A percentile compares a stretch with the other conserved stretches of the same genome.
Evolutionary conservation across 2,113 vertebrate species (phyloP).

Genomic region (Fulica atra): DNA sequence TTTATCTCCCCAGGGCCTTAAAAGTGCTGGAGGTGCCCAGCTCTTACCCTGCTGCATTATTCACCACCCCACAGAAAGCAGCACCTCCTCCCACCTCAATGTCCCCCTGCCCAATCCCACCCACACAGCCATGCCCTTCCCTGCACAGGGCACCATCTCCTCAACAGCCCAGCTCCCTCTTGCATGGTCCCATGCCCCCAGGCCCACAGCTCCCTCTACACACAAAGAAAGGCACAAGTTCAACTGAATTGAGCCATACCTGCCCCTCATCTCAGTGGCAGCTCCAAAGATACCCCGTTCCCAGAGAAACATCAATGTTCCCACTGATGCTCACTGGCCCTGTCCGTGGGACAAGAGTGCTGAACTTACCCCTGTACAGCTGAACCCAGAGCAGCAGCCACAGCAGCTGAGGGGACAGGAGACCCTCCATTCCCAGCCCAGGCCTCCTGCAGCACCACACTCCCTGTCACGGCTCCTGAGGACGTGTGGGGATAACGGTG

Average conservation of each 20-base stretch:
- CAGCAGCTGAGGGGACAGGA: too few relatives aligned
- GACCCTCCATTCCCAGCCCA: too few relatives aligned
- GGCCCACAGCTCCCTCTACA: background rate
- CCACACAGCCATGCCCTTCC: too few relatives aligned
- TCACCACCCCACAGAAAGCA: background rate
- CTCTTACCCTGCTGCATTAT: background rate
- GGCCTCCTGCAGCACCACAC: too few relatives aligned
- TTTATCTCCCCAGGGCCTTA: background rate
- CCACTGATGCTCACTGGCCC: fast-evolving
- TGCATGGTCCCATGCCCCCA: too few relatives aligned
- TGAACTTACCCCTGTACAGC: too few relatives aligned
- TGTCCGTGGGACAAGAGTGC: background rate
- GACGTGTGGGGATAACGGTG: too few relatives aligned
- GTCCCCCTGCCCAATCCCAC: too few relatives aligned
- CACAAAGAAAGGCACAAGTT: background rate
- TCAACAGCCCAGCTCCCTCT: background rate
- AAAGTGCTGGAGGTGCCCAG: background rate
- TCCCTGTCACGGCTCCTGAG: too few relatives aligned
- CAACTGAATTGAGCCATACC: background rate
- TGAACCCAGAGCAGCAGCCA: too few relatives aligned
- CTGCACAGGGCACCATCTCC: background rate
- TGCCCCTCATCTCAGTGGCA: too few relatives aligned
- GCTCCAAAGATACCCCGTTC: background rate
- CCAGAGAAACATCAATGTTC: too few relatives aligned
- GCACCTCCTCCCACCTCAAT: background rate